phyloP scores from a whole-genome alignment of 2,797 vertebrate genomes.

The Lutjanus argentimaculatus region DNA sequence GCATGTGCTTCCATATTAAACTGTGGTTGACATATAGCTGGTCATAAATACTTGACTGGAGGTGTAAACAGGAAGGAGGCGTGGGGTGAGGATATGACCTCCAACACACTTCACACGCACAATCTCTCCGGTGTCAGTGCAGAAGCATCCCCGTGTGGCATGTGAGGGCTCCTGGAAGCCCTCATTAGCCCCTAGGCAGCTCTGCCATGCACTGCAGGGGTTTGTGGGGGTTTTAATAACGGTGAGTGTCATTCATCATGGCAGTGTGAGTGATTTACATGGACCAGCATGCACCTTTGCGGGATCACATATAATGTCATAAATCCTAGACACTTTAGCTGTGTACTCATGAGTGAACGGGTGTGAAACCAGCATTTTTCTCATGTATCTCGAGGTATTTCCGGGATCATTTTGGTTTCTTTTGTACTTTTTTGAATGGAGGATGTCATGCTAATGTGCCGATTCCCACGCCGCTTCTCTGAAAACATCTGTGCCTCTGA shows the following conservation, averaged over 20 bases:
- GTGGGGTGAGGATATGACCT: slow-evolving; percentile 46
- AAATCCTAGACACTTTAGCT: slow-evolving; percentile 46
- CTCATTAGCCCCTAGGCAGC: slow-evolving; percentile 50
- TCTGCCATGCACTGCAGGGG: slow-evolving; percentile 33
- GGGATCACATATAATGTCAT: slow-evolving; percentile 46
- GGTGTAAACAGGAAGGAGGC: slow-evolving; percentile 39
- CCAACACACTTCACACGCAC: slow-evolving; percentile 20
- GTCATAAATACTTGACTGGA: slow-evolving; percentile 35
- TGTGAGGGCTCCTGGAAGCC: slow-evolving; percentile 37
- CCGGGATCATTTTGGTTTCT: slow-evolving; percentile 37
- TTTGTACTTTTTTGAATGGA: slow-evolving; percentile 32
- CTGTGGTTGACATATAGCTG: slow-evolving; percentile 11
- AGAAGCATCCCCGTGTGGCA: slow-evolving; percentile 33
- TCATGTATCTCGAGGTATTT: slow-evolving; percentile 9
- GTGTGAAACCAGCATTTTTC: slow-evolving; percentile 9
- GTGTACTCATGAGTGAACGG: not conserved
- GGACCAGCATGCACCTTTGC: slow-evolving; percentile 49
- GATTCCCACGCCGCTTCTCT: slow-evolving; percentile 53
- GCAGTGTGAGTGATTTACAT: slow-evolving; percentile 58
- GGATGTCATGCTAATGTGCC: slow-evolving; percentile 45
- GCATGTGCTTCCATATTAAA: slow-evolving; percentile 11
- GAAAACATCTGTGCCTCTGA: slow-evolving; percentile 65
- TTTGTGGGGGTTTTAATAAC: slow-evolving; percentile 70
- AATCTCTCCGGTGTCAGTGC: slow-evolving; percentile 37
- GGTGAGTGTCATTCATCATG: slow-evolving; percentile 62